These are phyloP conservation scores for Hestina assimilis DNA, from an alignment of 1,140 invertebrate genomes.

Conservation along the genomic window DNA sequence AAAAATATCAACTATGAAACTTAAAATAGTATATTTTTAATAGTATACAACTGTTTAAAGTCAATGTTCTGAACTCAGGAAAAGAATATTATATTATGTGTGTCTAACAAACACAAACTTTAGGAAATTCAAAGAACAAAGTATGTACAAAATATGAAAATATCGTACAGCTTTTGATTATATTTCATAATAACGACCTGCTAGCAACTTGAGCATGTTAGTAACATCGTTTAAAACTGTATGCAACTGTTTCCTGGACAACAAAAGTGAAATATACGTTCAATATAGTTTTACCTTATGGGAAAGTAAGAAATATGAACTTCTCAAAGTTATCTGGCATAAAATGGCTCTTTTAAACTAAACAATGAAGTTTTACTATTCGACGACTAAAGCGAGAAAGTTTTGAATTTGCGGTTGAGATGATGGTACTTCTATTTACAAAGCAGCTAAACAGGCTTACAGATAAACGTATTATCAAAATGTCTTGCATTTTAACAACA, in stretches of 20 bases:
- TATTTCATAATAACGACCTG: slow-evolving; percentile 10
- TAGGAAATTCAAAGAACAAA: neutral
- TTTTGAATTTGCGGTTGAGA: slow-evolving; percentile 43
- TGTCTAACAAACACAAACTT: neutral
- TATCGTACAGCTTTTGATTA: slow-evolving; percentile 5
- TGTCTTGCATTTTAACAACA: too few species aligned
- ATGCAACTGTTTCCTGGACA: slow-evolving; percentile 5
- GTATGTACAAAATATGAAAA: slow-evolving; percentile 1
- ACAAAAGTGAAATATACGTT: slow-evolving; percentile 20
- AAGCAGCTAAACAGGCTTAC: slow-evolving; percentile 6
- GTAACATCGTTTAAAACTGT: slow-evolving; percentile 4
- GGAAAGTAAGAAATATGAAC: slow-evolving; percentile 44
- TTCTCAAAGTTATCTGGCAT: slow-evolving; percentile 54
- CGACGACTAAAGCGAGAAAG: slow-evolving; percentile 40
- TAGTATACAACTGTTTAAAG: too few species aligned
- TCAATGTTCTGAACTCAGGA: too few species aligned
- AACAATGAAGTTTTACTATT: slow-evolving; percentile 54
- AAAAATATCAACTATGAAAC: too few species aligned
- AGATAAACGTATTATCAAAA: slow-evolving; percentile 1
- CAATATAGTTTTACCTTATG: slow-evolving; percentile 38
- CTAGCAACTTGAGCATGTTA: slow-evolving; percentile 13
- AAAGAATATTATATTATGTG: neutral
- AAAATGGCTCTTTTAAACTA: slow-evolving; percentile 57
- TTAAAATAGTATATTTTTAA: too few species aligned
- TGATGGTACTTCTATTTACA: slow-evolving; percentile 37